Conservation (phyloP, 2,888 invertebrate species). For the Danaus chrysippus region DNA sequence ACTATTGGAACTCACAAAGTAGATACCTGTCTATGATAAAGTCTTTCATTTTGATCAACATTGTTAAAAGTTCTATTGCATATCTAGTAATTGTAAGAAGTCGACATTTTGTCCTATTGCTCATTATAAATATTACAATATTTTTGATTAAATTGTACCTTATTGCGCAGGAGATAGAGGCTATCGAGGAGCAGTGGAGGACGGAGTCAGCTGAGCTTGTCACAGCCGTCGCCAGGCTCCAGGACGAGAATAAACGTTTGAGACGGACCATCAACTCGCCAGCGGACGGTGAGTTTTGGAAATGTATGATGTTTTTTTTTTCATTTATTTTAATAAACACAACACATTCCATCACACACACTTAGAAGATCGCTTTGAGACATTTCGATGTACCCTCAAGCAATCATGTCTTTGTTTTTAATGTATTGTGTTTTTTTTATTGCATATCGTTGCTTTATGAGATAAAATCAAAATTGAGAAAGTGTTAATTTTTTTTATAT, state of each 20-base stretch:
- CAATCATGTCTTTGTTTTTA: background rate
- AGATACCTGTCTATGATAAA: no score
- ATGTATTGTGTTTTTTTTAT: no score
- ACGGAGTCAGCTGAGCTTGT: constrained; percentile 94
- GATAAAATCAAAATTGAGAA: no score
- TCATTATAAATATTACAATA: constrained; percentile 1
- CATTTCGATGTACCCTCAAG: background rate
- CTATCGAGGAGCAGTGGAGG: constrained; percentile 97
- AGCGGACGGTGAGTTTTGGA: constrained; percentile 56
- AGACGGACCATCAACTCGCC: constrained; percentile 73
- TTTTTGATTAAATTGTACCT: constrained; percentile 17
- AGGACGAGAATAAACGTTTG: constrained; percentile 94
- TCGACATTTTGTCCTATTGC: background rate
- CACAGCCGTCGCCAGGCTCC: constrained; percentile 89
- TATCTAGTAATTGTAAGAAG: no score
- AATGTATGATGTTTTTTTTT: constrained; percentile 6
- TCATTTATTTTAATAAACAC: constrained; percentile 8
- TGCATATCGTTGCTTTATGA: no score
- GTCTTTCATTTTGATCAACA: no score
- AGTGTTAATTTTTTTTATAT: no score
- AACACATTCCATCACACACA: background rate
- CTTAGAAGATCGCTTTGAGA: background rate
- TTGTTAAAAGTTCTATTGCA: no score
- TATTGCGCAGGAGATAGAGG: constrained; percentile 90
- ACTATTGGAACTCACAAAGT: no score